Percentiles rank a stretch among this genome's conserved stretches.
Conservation (phyloP, 37 sponge, comb jelly and placozoan genomes). For the Amphimedon queenslandica region DNA sequence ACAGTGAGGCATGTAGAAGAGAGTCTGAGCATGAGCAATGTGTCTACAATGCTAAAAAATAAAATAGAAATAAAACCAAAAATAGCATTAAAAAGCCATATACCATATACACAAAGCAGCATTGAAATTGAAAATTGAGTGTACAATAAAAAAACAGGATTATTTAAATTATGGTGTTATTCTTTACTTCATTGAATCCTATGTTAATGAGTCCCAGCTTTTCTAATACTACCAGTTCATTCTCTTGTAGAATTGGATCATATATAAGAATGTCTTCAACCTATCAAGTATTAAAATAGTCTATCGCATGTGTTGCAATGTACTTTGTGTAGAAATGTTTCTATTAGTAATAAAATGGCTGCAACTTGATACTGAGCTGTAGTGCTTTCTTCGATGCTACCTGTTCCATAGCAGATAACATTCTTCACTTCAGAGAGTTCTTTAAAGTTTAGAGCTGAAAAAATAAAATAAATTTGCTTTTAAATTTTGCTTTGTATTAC, state of each 20-base stretch:
- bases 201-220: constrained; percentile 12
- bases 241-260: constrained; percentile 47
- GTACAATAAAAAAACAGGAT: no score
- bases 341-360: constrained; percentile 11
- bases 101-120: no score
- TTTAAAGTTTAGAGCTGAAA: not conserved
- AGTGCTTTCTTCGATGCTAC: constrained; percentile 23
- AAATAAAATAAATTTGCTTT: no score
- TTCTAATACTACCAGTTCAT: constrained; percentile 31
- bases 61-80: not conserved
- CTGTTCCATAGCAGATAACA: constrained; percentile 67
- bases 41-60: constrained; percentile 33
- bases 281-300: not conserved
- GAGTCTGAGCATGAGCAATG: constrained; percentile 14
- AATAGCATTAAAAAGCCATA: no score
- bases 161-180: no score
- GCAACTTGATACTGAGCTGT: constrained; percentile 41
- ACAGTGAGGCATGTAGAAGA: constrained; percentile 82
- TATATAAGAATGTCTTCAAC: constrained; percentile 17
- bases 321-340: no score
- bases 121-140: no score
- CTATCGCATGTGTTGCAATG: no score
- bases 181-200: constrained; percentile 36
- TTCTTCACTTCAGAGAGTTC: not conserved
- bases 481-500: no score